Evolutionary conservation across 2,888 invertebrate species (phyloP), one percentile per base, ranked within the genome.

Genomic region (Hydrotaea cyrtoneurina): DNA sequence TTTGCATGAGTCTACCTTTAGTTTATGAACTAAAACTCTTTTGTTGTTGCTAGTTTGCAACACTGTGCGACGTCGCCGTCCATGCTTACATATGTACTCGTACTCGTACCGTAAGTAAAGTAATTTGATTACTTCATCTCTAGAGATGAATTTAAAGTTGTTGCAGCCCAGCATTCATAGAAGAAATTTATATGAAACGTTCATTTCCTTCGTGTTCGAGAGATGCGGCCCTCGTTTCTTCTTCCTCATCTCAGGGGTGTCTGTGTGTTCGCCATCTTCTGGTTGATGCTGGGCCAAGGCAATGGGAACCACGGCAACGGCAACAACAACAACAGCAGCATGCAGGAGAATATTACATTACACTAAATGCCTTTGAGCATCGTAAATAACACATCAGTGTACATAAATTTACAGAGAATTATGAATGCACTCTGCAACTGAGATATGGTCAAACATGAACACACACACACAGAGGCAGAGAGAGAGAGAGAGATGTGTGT

Each of bases 361-460:
- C 73, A 83, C 88, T 88, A 89, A 89, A 90, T 89, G 90, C 90
- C 89, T 88, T 87, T 87, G 89, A 88, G 89, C 89, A 89, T 90
- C 90, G 89, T 90, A 90, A 90, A 90, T 90, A 90, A 89, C 90
- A 88, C 90, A 90, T 89, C 89, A 90, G 90, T 89, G 90, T 89
- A 88, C 89, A 90, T 90, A 90, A 90, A 90, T 90, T 90, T 89
- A 89, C 86, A 87, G 88, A 89, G 90, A 90, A 89, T 90, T 90
- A 90, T 90, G 90, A 90, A 89, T 89, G 90, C 87, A 81, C 75
- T 85, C 80, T 80, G 83, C 82, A 85, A 84, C 80, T 83, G 83
- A 85, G 79, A 83, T 83, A 79, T 85, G 82, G 82, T 82, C 82
- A 79, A 83, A 75, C 71, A 80, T 0, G 71, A 64, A 64, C 74